These are phyloP conservation scores for Cheilosia grossa DNA, from an alignment of 2,888 invertebrate genomes.

Conservation along the genomic window DNA sequence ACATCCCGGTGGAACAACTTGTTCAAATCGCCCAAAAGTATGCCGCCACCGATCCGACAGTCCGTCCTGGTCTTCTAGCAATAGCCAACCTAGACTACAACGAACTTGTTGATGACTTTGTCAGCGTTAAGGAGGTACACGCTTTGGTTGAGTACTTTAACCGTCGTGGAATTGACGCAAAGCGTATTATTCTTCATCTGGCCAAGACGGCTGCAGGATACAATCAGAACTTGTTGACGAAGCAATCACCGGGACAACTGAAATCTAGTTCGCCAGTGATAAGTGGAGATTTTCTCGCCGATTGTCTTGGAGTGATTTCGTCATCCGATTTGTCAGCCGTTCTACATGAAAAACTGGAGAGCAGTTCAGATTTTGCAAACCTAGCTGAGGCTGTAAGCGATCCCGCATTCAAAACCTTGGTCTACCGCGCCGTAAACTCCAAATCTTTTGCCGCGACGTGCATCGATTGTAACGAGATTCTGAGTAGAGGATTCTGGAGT, in stretches of 20 bases:
- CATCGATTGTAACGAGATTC: not conserved
- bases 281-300: slow-evolving; percentile 9
- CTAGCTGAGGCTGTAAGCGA: not conserved
- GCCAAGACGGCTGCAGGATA: not conserved
- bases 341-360: not conserved
- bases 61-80: not conserved
- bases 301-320: not conserved
- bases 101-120: not conserved
- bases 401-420: slow-evolving; percentile 24
- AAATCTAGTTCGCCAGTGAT: not conserved
- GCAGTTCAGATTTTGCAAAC: slow-evolving; percentile 17
- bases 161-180: slow-evolving; percentile 8
- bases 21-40: not conserved
- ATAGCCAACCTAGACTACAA: too few species aligned
- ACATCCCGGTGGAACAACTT: slow-evolving; percentile 1
- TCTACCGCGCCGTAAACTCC: not conserved
- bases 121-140: slow-evolving; percentile 1
- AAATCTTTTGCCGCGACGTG: not conserved
- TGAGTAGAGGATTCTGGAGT: not conserved
- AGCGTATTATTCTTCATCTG: not conserved
- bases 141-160: not conserved
- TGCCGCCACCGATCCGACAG: not conserved
- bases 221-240: not conserved
- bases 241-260: not conserved
- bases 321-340: not conserved